Percentiles rank a stretch among this genome's conserved stretches.
Evolutionary conservation across 2,888 invertebrate species (phyloP).

Genomic region (Morpho achilles): DNA sequence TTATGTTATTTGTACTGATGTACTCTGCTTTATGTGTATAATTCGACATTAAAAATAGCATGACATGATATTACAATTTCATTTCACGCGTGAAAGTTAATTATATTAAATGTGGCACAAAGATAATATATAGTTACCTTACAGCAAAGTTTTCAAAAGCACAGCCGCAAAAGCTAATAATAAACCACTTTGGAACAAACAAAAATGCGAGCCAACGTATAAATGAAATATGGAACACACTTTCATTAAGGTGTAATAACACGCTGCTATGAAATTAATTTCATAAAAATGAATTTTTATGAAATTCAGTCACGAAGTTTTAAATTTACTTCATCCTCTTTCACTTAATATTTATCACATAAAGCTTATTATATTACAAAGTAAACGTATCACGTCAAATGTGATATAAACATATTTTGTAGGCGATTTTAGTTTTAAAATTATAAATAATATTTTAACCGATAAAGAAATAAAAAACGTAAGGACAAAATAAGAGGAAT

Average conservation of each 20-base stretch:
- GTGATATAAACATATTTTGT: background rate
- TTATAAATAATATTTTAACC: too few species aligned
- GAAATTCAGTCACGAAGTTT: slow-evolving; percentile 20
- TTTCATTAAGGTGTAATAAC: slow-evolving; percentile 24
- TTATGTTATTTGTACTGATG: too few species aligned
- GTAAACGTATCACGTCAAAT: background rate
- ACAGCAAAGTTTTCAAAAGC: slow-evolving; percentile 19
- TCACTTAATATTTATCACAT: background rate
- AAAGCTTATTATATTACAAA: background rate
- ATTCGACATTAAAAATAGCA: too few species aligned
- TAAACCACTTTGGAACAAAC: slow-evolving; percentile 23
- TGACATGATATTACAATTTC: too few species aligned
- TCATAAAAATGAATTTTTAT: slow-evolving; percentile 23
- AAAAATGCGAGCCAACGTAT: slow-evolving; percentile 16
- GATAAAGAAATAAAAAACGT: too few species aligned
- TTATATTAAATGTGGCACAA: slow-evolving; percentile 18
- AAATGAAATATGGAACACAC: slow-evolving; percentile 21
- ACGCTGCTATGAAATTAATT: slow-evolving; percentile 16
- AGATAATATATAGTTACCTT: slow-evolving; percentile 19
- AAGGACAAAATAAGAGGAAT: too few species aligned
- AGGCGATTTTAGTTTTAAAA: too few species aligned
- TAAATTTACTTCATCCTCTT: slow-evolving; percentile 5
- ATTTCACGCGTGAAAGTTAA: background rate
- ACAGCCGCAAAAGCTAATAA: slow-evolving; percentile 23
- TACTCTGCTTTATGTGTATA: too few species aligned